Evolutionary conservation across 2,113 vertebrate species (phyloP), one percentile per base, ranked within the genome.

Genomic region (Periophthalmodon schlosseri): DNA sequence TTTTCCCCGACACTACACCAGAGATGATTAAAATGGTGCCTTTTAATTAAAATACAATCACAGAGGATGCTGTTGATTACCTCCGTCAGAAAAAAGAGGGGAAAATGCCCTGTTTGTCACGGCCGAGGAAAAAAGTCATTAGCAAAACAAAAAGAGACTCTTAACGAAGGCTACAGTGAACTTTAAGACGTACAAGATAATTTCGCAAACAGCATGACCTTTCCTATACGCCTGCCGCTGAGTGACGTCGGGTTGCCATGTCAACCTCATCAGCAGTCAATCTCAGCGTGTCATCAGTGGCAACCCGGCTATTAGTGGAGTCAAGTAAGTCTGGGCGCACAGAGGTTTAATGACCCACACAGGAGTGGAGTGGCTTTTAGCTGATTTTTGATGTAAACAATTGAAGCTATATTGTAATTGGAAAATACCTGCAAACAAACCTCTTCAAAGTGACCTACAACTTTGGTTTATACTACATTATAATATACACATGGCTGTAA

Each of bases 31-130:
- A 89, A 92, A 88, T 84, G 74, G 82, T 54, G 63, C 68, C 79
- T 86, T 91, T 89, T 92, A 91, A 92, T 91, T 91, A 88, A 91
- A 92, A 84, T 73, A 81, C 84, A 84, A 90, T 91, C 87, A 85
- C 69, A 46, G 83, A 77, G 85, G 84, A 88, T 81, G 84, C 72
- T 81, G 85, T 74, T 86, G 89, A 91, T 91, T 81, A 89, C 76
- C 79, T 76, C 69, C 4, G 72, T 83, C 75, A 21, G 18, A 57
- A 58, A 67, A 73, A 73, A 70, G 67, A 71, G 72, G 44, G 70
- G 46, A 72, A 70, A 57, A 71, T 73, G 64, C 50, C 46, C 2
- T 11, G 61, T 72, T 73, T 24, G 9, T 65, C 16, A 0, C 28
- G 36, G 34, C 23, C 23, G 23, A 78, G 21, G 28, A 78, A 67